Conservation (phyloP, 2,113 vertebrate species). For the Trochalopteron elliotii region DNA sequence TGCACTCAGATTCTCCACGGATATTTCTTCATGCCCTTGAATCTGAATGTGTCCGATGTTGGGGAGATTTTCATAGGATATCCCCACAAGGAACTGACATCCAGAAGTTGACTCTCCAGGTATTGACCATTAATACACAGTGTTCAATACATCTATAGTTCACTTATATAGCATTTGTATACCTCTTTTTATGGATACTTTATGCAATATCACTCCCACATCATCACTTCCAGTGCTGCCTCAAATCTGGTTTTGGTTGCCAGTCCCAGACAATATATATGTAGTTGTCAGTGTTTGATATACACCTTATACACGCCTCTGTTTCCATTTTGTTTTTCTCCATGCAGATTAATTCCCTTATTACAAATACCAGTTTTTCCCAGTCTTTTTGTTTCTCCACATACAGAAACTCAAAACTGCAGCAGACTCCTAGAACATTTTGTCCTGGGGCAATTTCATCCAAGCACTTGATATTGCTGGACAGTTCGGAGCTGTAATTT, state of each 20-base stretch:
- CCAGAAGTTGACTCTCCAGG: neutral
- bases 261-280: neutral
- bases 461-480: neutral
- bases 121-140: neutral
- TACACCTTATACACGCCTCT: neutral
- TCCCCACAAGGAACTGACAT: neutral
- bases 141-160: neutral
- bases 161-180: neutral
- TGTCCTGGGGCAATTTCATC: neutral
- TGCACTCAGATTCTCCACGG: neutral
- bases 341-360: neutral
- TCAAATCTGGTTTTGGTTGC: neutral
- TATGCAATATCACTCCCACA: neutral
- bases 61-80: neutral
- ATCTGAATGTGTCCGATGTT: neutral
- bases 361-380: neutral
- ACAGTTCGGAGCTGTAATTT: neutral
- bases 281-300: neutral
- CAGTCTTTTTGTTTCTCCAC: neutral
- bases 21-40: neutral
- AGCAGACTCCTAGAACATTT: neutral
- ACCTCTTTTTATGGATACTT: neutral
- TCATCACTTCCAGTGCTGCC: neutral
- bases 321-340: neutral
- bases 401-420: neutral